Percentiles rank a stretch among this genome's conserved stretches.
These are phyloP conservation scores for Stichodactyla mertensii DNA, from an alignment of 64 coral and sea anemone species.

Conservation along the genomic window DNA sequence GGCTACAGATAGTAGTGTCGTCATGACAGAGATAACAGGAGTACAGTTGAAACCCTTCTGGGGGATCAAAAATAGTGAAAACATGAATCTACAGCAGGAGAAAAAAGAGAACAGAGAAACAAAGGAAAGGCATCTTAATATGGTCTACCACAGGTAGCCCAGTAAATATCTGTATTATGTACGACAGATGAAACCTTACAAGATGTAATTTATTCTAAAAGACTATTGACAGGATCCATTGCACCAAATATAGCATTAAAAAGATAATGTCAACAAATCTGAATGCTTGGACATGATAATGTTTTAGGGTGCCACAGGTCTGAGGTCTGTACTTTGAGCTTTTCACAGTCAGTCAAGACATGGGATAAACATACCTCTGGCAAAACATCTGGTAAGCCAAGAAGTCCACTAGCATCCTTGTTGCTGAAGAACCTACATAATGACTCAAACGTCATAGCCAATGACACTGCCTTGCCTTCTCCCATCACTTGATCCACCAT, in stretches of 20 bases:
- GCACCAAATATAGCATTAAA: too few relatives aligned
- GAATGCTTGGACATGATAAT: too few relatives aligned
- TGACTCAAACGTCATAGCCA: conserved; percentile 93
- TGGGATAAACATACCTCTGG: conserved; percentile 42
- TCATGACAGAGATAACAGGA: conserved; percentile 87
- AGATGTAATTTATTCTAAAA: too few relatives aligned
- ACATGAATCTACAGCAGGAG: neutral
- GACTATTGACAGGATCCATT: too few relatives aligned
- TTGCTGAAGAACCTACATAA: conserved; percentile 96
- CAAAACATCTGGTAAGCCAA: conserved; percentile 74
- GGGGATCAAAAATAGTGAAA: neutral
- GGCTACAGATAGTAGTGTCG: conserved; percentile 85
- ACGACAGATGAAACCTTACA: too few relatives aligned
- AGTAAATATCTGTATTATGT: too few relatives aligned
- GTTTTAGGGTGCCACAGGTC: too few relatives aligned
- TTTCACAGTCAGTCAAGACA: neutral
- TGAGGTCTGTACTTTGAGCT: too few relatives aligned
- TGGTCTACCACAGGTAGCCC: too few relatives aligned
- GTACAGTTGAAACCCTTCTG: conserved; percentile 74
- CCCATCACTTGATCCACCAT: conserved; percentile 99
- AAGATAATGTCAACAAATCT: too few relatives aligned
- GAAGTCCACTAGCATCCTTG: conserved; percentile 92
- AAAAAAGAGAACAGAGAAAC: too few relatives aligned
- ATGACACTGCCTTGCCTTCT: conserved; percentile 73
- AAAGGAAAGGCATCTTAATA: too few relatives aligned